A percentile compares a stretch with the other conserved stretches of the same genome.
These are phyloP conservation scores for Ciona savignyi DNA, from an alignment of 23 tunicate species.

Conservation along the genomic window DNA sequence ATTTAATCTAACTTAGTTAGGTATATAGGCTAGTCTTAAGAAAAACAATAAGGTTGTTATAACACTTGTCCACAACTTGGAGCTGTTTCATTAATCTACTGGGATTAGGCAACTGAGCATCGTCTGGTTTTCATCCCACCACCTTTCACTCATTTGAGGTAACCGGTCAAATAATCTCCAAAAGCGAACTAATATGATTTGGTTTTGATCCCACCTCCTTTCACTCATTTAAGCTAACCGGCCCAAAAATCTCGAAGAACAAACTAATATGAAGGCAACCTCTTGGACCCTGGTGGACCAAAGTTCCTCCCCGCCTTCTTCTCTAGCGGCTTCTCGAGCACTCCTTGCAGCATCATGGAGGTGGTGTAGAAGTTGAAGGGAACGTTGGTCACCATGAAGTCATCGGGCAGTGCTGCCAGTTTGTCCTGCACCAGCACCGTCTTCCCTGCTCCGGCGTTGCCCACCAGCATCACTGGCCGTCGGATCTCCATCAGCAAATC, in stretches of 20 bases:
- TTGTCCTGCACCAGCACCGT: conserved; percentile 96
- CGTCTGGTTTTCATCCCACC: no score
- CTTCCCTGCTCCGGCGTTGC: conserved; percentile 96
- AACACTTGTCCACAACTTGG: no score
- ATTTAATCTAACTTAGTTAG: background rate
- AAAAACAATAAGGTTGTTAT: no score
- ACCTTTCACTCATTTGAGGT: no score
- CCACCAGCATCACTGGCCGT: conserved; percentile 92
- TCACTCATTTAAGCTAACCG: no score
- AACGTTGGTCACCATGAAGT: conserved; percentile 92
- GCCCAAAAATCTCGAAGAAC: no score
- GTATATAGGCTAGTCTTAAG: background rate
- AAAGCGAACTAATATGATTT: no score
- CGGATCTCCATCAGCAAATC: conserved; percentile 92
- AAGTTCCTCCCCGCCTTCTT: conserved; percentile 98
- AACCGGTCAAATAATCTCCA: no score
- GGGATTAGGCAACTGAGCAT: no score
- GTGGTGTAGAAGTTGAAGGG: conserved; percentile 99
- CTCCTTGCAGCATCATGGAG: conserved; percentile 91
- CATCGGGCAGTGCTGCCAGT: conserved; percentile 61
- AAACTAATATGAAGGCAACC: conserved; percentile 12
- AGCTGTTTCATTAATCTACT: no score
- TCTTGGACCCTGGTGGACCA: conserved; percentile 97
- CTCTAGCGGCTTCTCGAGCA: conserved; percentile 93
- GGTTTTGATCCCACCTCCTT: no score